Base-by-base conservation (phyloP, 2,888 invertebrate species). In the Stenodera caucasica region DNA sequence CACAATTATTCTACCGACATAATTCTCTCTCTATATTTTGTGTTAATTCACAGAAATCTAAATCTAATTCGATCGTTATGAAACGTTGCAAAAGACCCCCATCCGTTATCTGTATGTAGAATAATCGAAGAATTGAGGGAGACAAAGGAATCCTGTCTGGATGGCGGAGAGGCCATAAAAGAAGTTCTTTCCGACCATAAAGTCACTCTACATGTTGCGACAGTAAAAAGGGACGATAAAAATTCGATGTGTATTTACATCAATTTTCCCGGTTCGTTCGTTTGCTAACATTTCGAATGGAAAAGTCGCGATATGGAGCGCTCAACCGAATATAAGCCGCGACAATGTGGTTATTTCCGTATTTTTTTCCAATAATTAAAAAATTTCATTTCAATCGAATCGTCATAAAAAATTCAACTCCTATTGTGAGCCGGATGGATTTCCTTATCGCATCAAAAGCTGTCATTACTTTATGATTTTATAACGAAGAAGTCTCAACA, bases 201-300 rank as follows among this genome's bases (percentile, higher is more conserved):
- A 78, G 74, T 77, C 75, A 77, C 76, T 78, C 78, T 79, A 78
- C 78, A 80, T 80, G 80, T 79, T 79, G 78, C 79, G 79, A 80
- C 78, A 80, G 77, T 81, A 80, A 77, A 80, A 80, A 77, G 14
- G 71, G 72, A 75, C 78, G 74, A 81, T 81, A 80, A 80, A 80
- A 80, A 78, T 80, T 78, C 79, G 74, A 77, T 77, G 76, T 73
- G 79, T 78, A 79, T 80, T 79, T 80, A 78, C 79, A 80, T 80
- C 80, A 78, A 78, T 78, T 78, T 75, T 74, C 75, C 72, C 73
- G 70, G 68, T 68, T 68, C 67, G 67, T 58, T 64, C 21, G 23
- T 5, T 23, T 18, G 40, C 9, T 40, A 4, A 26, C 5, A 26
- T 26, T 64, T 69, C 67, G 64, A 62, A 64, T 70, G 72, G 66